Base-by-base conservation (phyloP, 2,113 vertebrate genomes). In the Ammodytes dubius region DNA sequence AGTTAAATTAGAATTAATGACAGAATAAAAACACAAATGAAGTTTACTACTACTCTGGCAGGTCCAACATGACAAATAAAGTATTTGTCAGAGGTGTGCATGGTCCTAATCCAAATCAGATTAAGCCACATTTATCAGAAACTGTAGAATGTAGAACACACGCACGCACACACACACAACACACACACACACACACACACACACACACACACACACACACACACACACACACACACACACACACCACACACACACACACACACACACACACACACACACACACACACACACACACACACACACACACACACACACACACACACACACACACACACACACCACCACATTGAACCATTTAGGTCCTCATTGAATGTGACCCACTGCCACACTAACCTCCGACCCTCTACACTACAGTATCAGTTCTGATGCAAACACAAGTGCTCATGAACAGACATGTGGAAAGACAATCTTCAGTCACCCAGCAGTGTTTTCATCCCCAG, bases 401-500 rank as follows among this genome's bases (percentile, higher is more conserved):
- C 79, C 77, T 5, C 68, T 60, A 59, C 68, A 35, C 56, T 4
- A 46, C 65, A 85, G 40, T 56, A 81, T 77, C 79, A 78, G 47
- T 7, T 27, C 74, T 81, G 75, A 89, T 80, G 42, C 52, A 81
- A 81, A 85, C 87, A 87, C 74, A 58, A 83, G 65, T 72, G 65
- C 27, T 43, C 70, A 79, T 73, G 70, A 81, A 65, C 73, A 45
- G 85, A 75, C 81, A 91, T 82, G 74, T 84, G 88, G 77, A 78
- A 64, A 77, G 79, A 74, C 80, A 73, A 68, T 77, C 64, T 78
- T 19, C 46, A 67, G 13, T 46, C 85, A 46, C 50, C 60, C 66
- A 60, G 60, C 64, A 4, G 17, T 64, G 70, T 72, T 70, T 83
- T 39, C 71, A 77, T 83, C 68, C 73, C 77, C 67, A n/a, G 37